These are phyloP conservation scores for Bergia sp. DNA, from an alignment of 92 coral and sea anemone genomes.

Conservation along the genomic window DNA sequence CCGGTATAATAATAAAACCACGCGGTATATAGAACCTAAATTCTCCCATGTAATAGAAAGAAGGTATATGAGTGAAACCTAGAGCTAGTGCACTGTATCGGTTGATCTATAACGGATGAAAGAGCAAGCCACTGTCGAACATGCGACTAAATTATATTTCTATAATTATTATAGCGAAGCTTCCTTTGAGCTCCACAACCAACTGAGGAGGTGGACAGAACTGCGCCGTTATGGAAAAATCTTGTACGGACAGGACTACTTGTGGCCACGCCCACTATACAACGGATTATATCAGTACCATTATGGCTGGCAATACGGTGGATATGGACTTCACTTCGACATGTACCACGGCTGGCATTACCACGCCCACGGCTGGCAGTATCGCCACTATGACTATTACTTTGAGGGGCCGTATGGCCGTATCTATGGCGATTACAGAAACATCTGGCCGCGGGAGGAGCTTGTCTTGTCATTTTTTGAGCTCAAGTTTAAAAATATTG, in stretches of 20 bases:
- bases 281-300: conserved; percentile 6
- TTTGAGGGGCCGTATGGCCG: conserved; percentile 27
- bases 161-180: conserved; percentile 14
- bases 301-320: conserved; percentile 39
- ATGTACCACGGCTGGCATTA: conserved; percentile 30
- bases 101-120: too few relatives aligned
- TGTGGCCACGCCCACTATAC: conserved; percentile 28
- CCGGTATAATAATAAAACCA: too few relatives aligned
- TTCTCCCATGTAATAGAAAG: too few relatives aligned
- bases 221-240: conserved; percentile 16
- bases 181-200: conserved; percentile 24
- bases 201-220: conserved; percentile 3
- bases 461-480: conserved; percentile 32
- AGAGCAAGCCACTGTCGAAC: too few relatives aligned
- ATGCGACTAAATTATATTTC: not conserved
- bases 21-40: too few relatives aligned
- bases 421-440: conserved; percentile 9
- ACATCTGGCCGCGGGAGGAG: conserved; percentile 33
- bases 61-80: too few relatives aligned
- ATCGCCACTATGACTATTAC: conserved; percentile 26
- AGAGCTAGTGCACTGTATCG: too few relatives aligned
- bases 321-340: conserved; percentile 6
- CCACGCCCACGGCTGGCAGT: conserved; percentile 43
- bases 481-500: conserved; percentile 11
- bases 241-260: conserved; percentile 20